Evolutionary conservation across 2,113 vertebrate genomes (phyloP).

Genomic region (Onychorhynchus coronatus): DNA sequence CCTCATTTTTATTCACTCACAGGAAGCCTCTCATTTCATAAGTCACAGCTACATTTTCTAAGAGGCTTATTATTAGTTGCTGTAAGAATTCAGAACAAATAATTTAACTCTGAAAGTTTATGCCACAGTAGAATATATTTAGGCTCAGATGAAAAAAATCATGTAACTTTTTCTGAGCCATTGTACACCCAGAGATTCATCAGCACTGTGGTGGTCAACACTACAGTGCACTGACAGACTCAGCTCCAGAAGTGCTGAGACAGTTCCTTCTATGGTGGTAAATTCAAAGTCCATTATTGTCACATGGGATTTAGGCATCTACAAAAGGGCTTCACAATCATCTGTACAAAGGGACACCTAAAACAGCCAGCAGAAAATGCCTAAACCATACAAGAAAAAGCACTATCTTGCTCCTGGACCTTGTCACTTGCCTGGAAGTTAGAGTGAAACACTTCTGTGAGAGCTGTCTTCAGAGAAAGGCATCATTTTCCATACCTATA

Average conservation of each 20-base stretch:
- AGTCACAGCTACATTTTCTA: neutral
- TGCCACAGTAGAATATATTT: neutral
- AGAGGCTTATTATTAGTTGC: neutral
- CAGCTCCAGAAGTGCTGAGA: neutral
- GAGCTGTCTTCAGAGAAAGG: neutral
- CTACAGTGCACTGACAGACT: neutral
- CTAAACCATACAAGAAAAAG: neutral
- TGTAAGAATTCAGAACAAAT: neutral
- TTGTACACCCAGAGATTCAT: neutral
- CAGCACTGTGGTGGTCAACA: neutral
- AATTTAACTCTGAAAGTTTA: neutral
- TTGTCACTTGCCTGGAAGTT: neutral
- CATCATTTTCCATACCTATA: fast-evolving
- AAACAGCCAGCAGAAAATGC: neutral
- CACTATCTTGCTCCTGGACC: neutral
- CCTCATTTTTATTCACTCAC: slow-evolving; percentile 8
- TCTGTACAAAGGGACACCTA: neutral
- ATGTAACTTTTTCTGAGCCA: neutral
- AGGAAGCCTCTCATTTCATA: neutral
- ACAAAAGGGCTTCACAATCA: neutral
- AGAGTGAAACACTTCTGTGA: neutral
- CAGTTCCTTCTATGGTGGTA: neutral
- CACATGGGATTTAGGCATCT: neutral
- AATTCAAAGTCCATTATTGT: neutral
- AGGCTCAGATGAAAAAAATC: neutral